phyloP scores from a whole-genome alignment of 2,113 vertebrate species.

The Bubo bubo region DNA sequence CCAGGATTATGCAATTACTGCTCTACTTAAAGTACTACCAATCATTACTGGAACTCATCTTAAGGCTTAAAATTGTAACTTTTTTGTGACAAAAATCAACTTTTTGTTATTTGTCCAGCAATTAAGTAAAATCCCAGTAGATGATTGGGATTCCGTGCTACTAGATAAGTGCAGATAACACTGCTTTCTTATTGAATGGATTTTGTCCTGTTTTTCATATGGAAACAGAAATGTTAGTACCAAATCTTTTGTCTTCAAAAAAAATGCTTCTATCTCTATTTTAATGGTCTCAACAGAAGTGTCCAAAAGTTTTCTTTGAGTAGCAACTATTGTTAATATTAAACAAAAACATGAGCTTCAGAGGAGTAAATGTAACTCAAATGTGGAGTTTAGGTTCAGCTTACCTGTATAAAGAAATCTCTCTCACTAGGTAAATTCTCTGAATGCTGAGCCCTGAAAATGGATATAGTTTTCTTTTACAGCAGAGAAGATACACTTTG shows the following conservation, averaged over 20 bases:
- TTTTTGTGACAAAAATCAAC: background rate
- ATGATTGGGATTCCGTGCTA: background rate
- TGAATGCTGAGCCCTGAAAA: background rate
- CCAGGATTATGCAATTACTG: background rate
- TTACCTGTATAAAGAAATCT: background rate
- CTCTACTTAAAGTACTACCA: background rate
- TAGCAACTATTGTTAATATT: background rate
- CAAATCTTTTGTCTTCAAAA: background rate
- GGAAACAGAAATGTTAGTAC: background rate
- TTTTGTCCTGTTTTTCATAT: background rate
- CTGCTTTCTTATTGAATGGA: background rate
- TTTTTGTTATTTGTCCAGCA: background rate
- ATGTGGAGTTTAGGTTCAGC: background rate
- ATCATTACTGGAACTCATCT: background rate
- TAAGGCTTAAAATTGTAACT: background rate
- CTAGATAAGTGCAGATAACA: background rate
- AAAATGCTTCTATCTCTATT: accelerated
- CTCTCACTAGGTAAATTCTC: background rate
- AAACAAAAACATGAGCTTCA: background rate
- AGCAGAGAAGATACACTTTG: background rate
- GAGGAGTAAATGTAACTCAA: background rate
- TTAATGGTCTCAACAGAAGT: background rate
- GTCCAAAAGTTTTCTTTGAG: background rate
- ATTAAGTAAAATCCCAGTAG: background rate
- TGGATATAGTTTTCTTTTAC: background rate